Conservation (phyloP, 2,888 invertebrate species). For the Electrophaes corylata region DNA sequence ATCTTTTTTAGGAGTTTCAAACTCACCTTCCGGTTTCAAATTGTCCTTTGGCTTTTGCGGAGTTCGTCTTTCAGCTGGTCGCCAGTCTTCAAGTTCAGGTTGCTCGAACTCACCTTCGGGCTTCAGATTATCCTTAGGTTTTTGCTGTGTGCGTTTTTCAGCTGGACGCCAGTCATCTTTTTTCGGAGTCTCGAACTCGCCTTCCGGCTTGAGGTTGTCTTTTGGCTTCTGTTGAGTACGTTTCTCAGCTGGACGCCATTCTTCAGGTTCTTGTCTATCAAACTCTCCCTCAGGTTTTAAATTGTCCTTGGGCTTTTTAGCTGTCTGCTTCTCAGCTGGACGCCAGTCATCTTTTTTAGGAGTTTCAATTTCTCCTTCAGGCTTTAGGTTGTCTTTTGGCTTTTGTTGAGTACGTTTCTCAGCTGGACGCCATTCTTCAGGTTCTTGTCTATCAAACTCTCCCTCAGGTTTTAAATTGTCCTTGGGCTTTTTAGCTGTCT, state of each 20-base stretch:
- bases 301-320: slow-evolving; percentile 19
- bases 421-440: slow-evolving; percentile 64
- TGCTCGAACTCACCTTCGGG: slow-evolving; percentile 64
- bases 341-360: slow-evolving; percentile 62
- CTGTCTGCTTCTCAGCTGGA: slow-evolving; percentile 61
- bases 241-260: slow-evolving; percentile 52
- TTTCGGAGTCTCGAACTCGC: slow-evolving; percentile 41
- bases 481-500: slow-evolving; percentile 65
- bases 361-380: slow-evolving; percentile 50
- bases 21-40: slow-evolving; percentile 55
- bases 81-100: slow-evolving; percentile 73
- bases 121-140: slow-evolving; percentile 80
- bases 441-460: slow-evolving; percentile 76
- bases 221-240: slow-evolving; percentile 43
- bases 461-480: slow-evolving; percentile 80
- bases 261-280: slow-evolving; percentile 18
- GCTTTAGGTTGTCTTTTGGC: slow-evolving; percentile 70
- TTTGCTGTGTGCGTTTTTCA: slow-evolving; percentile 72
- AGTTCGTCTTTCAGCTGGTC: slow-evolving; percentile 71
- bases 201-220: slow-evolving; percentile 82
- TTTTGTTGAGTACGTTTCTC: slow-evolving; percentile 64
- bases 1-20: slow-evolving; percentile 56
- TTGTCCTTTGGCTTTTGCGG: slow-evolving; percentile 78
- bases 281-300: slow-evolving; percentile 20
- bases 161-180: slow-evolving; percentile 61